Base-by-base conservation (phyloP, 2,888 invertebrate species). In the Lamellibrachia columna region DNA sequence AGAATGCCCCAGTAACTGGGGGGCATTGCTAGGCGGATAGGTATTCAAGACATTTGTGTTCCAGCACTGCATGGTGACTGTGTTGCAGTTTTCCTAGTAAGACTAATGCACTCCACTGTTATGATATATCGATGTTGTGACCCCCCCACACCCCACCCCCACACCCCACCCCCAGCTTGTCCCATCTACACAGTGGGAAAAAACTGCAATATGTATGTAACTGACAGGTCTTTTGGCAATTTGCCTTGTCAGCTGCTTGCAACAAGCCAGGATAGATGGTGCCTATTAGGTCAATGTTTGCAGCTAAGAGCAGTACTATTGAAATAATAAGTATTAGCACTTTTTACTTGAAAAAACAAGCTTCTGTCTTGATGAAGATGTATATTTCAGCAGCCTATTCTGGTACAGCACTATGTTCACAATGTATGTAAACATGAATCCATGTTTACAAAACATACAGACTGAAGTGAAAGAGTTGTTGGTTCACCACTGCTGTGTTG, bases 31-130 rank as follows among this genome's bases (percentile, higher is more conserved):
- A n/a, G 75, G 75, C 22, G 3, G 40, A 40, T 40, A 75, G 75
- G 75, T 15, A 75, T 11, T 11, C 15, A 75, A 75, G 75, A 15
- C 75, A 75, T 75, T 22, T 6, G 2, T 22, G 75, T 75, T 11
- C 75, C 22, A 11, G 4, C 11, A 3, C 75, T 6, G 4, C 75
- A 75, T 15, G 9, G n/a, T 22, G 75, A 75, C n/a, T 75, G 75
- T 75, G 75, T 75, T 75, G 75, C 75, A 75, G 75, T 75, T 15
- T 75, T 75, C 75, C 75, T 75, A 22, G 75, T 75, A 75, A 75
- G 75, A 75, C 22, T 75, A 75, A 75, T 75, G 75, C 22, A 75
- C 75, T 75, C 75, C 4, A 22, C n/a, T 22, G 22, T 75, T 22
- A n/a, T 22, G 75, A 75, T 75, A 2, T 15, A 75, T 22, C 22